Percentiles rank a stretch among this genome's conserved stretches.
Evolutionary conservation across 35 echinoderm and acorn worm species (phyloP).

Genomic region (Stichopus chloronotus): DNA sequence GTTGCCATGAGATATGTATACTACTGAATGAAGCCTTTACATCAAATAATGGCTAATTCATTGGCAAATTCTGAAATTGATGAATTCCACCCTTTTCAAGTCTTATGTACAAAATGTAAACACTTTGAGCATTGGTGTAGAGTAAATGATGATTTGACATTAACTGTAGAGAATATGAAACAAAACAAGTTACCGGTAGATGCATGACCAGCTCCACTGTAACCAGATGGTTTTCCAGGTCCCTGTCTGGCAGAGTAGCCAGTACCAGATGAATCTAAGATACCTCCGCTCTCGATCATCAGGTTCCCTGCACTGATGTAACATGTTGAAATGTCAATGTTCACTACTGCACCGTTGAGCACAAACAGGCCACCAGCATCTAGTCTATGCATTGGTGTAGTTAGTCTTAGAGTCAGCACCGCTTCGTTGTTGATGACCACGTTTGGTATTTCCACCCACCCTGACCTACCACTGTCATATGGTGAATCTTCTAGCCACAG

Average conservation of each 20-base stretch:
- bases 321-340: slow-evolving; percentile 51
- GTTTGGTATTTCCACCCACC: slow-evolving; percentile 47
- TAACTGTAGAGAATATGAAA: too few relatives aligned
- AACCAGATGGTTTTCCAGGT: slow-evolving; percentile 49
- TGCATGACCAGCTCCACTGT: slow-evolving; percentile 78
- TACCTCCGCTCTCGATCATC: slow-evolving; percentile 66
- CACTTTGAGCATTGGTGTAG: too few relatives aligned
- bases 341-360: slow-evolving; percentile 68
- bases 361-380: slow-evolving; percentile 69
- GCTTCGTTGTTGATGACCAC: slow-evolving; percentile 74
- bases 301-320: slow-evolving; percentile 62
- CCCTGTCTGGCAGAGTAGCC: slow-evolving; percentile 58
- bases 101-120: too few relatives aligned
- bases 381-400: slow-evolving; percentile 50
- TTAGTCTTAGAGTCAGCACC: slow-evolving; percentile 43
- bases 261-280: slow-evolving; percentile 56
- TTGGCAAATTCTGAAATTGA: too few relatives aligned
- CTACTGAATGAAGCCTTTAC: too few relatives aligned
- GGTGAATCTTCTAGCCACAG: slow-evolving; percentile 72
- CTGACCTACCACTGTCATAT: slow-evolving; percentile 63
- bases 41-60: too few relatives aligned
- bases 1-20: too few relatives aligned
- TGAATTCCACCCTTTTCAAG: too few relatives aligned
- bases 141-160: too few relatives aligned
- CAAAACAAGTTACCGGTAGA: slow-evolving; percentile 59